phyloP scores from a whole-genome alignment of 1,140 invertebrate species.

The Heliconius nattereri region DNA sequence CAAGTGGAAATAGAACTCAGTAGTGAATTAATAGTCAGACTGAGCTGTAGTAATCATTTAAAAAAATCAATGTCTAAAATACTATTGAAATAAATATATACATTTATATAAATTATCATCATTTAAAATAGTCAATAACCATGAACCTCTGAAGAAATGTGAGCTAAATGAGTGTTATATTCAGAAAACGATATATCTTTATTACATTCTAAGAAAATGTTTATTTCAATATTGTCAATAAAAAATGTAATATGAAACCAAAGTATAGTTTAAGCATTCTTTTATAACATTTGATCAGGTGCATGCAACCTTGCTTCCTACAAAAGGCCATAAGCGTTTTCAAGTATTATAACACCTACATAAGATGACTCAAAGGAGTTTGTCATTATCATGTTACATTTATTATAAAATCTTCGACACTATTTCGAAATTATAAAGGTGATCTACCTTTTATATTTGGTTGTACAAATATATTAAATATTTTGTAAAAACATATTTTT shows the following conservation, averaged over 20 bases:
- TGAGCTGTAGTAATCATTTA: too few relatives aligned
- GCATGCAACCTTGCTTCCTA: constrained; percentile 25
- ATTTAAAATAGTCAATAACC: too few relatives aligned
- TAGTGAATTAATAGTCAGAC: too few relatives aligned
- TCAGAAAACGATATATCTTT: not conserved
- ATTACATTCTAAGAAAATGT: constrained; percentile 3
- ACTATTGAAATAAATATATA: too few relatives aligned
- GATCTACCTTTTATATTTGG: too few relatives aligned
- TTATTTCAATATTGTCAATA: not conserved
- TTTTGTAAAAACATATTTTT: too few relatives aligned
- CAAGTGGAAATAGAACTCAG: too few relatives aligned
- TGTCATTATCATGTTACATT: constrained; percentile 36
- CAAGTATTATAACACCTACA: constrained; percentile 43
- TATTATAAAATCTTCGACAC: not conserved
- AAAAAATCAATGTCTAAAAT: too few relatives aligned
- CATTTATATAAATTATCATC: too few relatives aligned
- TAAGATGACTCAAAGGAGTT: constrained; percentile 48
- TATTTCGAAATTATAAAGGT: not conserved
- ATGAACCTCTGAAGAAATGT: too few relatives aligned
- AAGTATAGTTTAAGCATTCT: not conserved
- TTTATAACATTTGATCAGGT: not conserved
- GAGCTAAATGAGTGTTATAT: too few relatives aligned
- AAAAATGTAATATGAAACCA: not conserved
- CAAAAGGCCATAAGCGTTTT: constrained; percentile 41
- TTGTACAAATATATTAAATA: too few relatives aligned